A percentile compares a stretch with the other conserved stretches of the same genome.
Conservation (phyloP, 2,113 vertebrate species). For the Thoracochromis brauschi region DNA sequence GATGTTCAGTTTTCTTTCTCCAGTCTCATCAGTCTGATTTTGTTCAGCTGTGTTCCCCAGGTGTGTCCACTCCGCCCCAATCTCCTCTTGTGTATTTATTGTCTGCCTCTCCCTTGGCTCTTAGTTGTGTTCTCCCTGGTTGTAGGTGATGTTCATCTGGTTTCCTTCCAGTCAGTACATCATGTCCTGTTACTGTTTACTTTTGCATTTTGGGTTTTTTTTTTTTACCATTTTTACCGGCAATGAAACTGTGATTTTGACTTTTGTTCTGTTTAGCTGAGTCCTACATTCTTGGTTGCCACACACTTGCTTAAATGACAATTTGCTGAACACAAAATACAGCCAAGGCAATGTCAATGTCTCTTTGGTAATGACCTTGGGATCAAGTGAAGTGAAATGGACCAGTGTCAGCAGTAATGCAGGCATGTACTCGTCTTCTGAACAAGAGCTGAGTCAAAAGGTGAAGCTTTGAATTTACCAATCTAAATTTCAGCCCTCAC, state of each 20-base stretch:
- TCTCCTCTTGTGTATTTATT: not conserved
- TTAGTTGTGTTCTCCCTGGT: rapidly evolving
- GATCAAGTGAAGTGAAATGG: not conserved
- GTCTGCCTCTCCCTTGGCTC: not conserved
- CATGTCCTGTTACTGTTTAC: not conserved
- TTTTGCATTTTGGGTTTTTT: rapidly evolving
- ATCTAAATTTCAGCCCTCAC: not conserved
- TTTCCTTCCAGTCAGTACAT: not conserved
- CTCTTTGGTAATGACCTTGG: not conserved
- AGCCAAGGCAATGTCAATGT: not conserved
- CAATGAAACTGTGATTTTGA: not conserved
- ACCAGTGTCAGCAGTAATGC: not conserved
- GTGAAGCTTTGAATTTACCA: not conserved
- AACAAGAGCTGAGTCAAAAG: not conserved
- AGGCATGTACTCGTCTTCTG: not conserved
- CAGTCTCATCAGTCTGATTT: not conserved
- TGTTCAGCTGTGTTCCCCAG: not conserved
- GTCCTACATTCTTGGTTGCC: not conserved
- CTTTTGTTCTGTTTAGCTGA: not conserved
- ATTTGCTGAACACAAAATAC: not conserved
- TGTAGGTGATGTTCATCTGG: not conserved
- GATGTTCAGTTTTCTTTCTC: not conserved
- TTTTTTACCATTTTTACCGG: not conserved
- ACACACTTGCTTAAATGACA: not conserved
- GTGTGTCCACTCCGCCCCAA: not conserved